Evolutionary conservation across 2,888 invertebrate species (phyloP).

Genomic region (Monopis laevigella): DNA sequence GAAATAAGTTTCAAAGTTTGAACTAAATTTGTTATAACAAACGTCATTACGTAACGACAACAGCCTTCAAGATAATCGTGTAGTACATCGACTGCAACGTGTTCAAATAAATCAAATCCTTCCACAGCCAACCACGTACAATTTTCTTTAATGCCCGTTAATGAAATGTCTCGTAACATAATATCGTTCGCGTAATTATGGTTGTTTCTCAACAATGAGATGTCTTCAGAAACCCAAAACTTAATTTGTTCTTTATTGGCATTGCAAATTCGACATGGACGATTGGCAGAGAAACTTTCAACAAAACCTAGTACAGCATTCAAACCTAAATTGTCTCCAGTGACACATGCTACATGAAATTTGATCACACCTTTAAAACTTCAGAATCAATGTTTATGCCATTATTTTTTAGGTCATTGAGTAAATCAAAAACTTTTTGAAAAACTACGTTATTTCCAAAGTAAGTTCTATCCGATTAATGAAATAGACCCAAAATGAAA

Average conservation of each 20-base stretch:
- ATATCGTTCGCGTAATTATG: not conserved
- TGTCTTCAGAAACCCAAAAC: conserved; percentile 15
- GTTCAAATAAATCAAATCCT: conserved; percentile 15
- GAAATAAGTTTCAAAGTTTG: conserved; percentile 4
- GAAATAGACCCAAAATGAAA: conserved; percentile 9
- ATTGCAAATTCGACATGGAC: conserved; percentile 20
- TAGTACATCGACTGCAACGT: conserved; percentile 14
- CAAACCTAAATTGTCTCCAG: conserved; percentile 19
- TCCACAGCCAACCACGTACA: conserved; percentile 15
- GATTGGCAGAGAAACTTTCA: conserved; percentile 16
- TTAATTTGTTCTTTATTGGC: conserved; percentile 14
- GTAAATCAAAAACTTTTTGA: conserved; percentile 3
- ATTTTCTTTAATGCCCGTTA: conserved; percentile 18
- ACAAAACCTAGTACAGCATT: conserved; percentile 17
- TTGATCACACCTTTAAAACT: conserved; percentile 9
- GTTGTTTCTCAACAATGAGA: not conserved
- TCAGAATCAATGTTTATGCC: not conserved
- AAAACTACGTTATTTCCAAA: conserved; percentile 10
- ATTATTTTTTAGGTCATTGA: conserved; percentile 4
- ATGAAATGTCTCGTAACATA: not conserved
- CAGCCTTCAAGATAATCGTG: conserved; percentile 14
- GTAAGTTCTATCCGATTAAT: conserved; percentile 8
- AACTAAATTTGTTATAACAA: conserved; percentile 9
- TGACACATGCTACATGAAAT: conserved; percentile 14
- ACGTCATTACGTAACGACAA: conserved; percentile 15